Percentiles rank a stretch among this genome's conserved stretches.
Evolutionary conservation across 1,140 invertebrate species (phyloP).

Genomic region (Geopemphigus sp.): DNA sequence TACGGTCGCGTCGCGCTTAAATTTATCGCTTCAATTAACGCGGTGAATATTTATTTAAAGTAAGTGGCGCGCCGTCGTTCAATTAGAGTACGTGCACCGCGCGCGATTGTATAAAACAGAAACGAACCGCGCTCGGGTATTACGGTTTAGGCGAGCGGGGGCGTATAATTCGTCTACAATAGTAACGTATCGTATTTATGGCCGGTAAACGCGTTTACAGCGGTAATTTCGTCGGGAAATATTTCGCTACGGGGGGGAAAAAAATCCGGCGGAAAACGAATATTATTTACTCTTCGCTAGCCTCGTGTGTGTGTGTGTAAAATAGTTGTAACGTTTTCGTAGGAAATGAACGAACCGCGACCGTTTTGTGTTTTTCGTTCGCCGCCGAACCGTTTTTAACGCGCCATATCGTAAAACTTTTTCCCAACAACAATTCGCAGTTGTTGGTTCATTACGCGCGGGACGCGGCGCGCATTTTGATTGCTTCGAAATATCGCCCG

Average conservation of each 20-base stretch:
- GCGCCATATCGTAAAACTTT: background rate
- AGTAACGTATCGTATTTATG: too few species aligned
- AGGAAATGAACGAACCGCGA: background rate
- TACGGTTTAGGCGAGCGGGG: too few species aligned
- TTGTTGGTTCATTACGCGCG: background rate
- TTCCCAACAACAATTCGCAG: background rate
- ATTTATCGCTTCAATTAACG: background rate
- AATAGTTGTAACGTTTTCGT: background rate
- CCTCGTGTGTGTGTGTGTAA: background rate
- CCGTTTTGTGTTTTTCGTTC: background rate
- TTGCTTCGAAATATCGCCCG: background rate
- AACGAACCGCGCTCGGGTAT: too few species aligned
- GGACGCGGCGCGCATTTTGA: too few species aligned
- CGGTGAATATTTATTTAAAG: slow-evolving; percentile 15
- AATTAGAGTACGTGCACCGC: background rate
- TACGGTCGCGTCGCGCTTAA: background rate
- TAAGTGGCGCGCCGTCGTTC: background rate
- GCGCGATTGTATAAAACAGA: too few species aligned
- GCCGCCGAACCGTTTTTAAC: background rate
- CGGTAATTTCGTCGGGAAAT: too few species aligned
- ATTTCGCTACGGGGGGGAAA: too few species aligned
- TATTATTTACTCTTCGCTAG: background rate
- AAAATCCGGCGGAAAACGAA: background rate
- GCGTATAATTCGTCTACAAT: too few species aligned
- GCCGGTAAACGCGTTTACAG: background rate